Base-by-base conservation (phyloP, 30 jellyfish, hydroid and myxozoan species). In the Aurelia sp. region DNA sequence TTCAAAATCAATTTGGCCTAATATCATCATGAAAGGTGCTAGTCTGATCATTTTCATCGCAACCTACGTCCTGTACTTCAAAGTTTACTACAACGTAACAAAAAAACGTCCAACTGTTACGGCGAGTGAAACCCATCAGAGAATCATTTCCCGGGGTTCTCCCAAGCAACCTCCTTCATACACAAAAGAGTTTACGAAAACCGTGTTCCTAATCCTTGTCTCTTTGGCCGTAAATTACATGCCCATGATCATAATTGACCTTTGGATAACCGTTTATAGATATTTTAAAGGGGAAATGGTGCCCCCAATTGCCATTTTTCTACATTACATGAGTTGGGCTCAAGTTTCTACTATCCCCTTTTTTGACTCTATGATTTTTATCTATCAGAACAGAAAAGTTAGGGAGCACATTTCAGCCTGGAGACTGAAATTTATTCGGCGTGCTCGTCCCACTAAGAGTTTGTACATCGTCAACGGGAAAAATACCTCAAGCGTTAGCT, bases 161-260 rank as follows among this genome's bases (percentile, higher is more conserved):
- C 52, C 1, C 11, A 41, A n/a, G n/a, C n/a, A 41, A 41, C 52
- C 52, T 41, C 19, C 58, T 13, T 20, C 21, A 13, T 70, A 70
- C 64, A 7, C 35, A 33, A 31, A 41, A 13, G 66, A 70, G 16
- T 50, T 70, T 17, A 70, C 63, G 35, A 70, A 70, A 24, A 70
- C 81, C n/a, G 81, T 70, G 38, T 44, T 70, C 63, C 16, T 70
- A 16, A 70, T 70, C 35, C 64, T 70, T 2, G 18, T 70, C 38
- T 24, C 81, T 12, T 24, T 70, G 22, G 81, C 48, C 17, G 18
- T 70, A 17, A 30, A 20, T 16, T 4, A 13, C 35, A 13, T 50
- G 62, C 81, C 81, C n/a, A 21, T 30, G 38, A 6, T 70, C 4
- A 41, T 70, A 4, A n/a, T 40, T 13, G 81, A 70, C 44, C 31